Conservation (phyloP, 2,888 invertebrate species). For the Caradrina kadenii region DNA sequence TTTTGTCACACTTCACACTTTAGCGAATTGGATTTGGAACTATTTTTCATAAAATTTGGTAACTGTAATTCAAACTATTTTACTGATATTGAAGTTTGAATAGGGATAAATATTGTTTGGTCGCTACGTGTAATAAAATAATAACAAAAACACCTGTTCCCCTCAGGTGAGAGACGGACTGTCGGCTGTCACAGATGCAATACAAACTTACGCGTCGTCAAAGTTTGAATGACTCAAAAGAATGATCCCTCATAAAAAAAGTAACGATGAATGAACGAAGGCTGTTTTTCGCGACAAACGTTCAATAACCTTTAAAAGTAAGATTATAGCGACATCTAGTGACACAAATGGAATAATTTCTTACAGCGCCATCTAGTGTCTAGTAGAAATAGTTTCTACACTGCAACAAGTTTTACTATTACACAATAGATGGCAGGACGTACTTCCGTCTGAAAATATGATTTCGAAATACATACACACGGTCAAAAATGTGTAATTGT, state of each 20-base stretch:
- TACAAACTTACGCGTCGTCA: constrained; percentile 52
- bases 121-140: constrained; percentile 43
- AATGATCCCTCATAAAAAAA: constrained; percentile 34
- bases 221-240: constrained; percentile 58
- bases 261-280: constrained; percentile 38
- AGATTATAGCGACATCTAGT: constrained; percentile 68
- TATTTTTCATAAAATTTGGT: constrained; percentile 27
- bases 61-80: background rate
- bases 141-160: constrained; percentile 69
- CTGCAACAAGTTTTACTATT: constrained; percentile 49
- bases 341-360: background rate
- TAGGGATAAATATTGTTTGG: constrained; percentile 10
- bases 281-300: constrained; percentile 22
- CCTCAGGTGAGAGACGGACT: constrained; percentile 61
- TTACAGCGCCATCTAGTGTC: constrained; percentile 55
- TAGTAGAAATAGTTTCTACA: constrained; percentile 21
- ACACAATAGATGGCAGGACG: constrained; percentile 67
- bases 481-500: background rate
- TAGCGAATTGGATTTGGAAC: constrained; percentile 55
- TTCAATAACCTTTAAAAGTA: constrained; percentile 45
- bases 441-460: background rate
- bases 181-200: constrained; percentile 52
- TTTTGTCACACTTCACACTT: constrained; percentile 81
- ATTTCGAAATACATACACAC: background rate
- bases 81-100: background rate